These are phyloP conservation scores for Nasonia oneida DNA, from an alignment of 2,888 invertebrate genomes.

Conservation along the genomic window DNA sequence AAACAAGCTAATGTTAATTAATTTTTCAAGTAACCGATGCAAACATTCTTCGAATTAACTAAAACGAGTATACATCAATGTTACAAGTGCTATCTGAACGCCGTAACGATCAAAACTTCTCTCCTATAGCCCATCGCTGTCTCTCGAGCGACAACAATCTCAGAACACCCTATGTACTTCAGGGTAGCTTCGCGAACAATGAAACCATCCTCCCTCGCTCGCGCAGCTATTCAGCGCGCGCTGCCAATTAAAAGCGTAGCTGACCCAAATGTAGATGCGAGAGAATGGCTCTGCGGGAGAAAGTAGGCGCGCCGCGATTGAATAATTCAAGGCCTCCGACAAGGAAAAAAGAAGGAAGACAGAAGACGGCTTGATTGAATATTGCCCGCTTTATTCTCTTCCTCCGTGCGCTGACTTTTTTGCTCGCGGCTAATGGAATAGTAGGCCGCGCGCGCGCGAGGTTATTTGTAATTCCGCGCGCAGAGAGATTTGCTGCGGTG, in stretches of 20 bases:
- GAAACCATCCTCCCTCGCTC: background rate
- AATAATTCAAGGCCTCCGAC: conserved; percentile 51
- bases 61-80: background rate
- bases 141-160: background rate
- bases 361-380: conserved; percentile 42
- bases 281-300: background rate
- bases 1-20: too few relatives aligned
- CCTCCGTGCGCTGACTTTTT: background rate
- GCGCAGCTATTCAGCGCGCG: conserved; percentile 11
- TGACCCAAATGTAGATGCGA: conserved; percentile 51
- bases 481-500: background rate
- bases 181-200: background rate
- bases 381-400: conserved; percentile 33
- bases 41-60: background rate
- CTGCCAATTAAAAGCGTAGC: conserved; percentile 50
- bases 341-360: conserved; percentile 20
- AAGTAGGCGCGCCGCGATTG: conserved; percentile 38
- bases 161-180: background rate
- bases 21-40: too few relatives aligned
- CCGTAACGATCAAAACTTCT: background rate
- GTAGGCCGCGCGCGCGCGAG: background rate
- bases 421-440: conserved; percentile 6
- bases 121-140: background rate
- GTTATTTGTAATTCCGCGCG: conserved; percentile 32
- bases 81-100: background rate